These are phyloP conservation scores for Eudyptes chrysolophus DNA, from an alignment of 2,113 vertebrate species.

Conservation along the genomic window DNA sequence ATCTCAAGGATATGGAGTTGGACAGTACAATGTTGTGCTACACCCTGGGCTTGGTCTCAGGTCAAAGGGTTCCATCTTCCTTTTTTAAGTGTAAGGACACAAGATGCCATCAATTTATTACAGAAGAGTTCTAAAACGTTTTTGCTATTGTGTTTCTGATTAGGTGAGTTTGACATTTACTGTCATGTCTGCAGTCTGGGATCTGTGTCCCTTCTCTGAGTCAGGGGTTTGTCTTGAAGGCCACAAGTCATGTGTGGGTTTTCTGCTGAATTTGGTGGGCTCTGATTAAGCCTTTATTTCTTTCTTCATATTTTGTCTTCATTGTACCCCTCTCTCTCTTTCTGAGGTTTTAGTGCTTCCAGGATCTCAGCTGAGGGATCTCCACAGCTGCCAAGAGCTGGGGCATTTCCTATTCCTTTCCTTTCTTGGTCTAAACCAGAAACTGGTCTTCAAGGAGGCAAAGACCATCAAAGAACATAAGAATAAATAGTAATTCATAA, in stretches of 20 bases:
- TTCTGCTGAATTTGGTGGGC: not conserved
- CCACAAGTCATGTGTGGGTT: rapidly evolving
- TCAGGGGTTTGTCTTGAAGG: not conserved
- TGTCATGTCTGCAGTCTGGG: not conserved
- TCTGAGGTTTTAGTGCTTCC: slow-evolving; percentile 28
- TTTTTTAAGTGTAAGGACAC: not conserved
- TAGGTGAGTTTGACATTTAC: not conserved
- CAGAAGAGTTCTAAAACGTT: not conserved
- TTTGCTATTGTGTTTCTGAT: not conserved
- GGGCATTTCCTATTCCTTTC: slow-evolving; percentile 18
- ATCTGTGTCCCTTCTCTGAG: not conserved
- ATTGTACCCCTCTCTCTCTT: not conserved
- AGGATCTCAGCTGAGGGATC: slow-evolving; percentile 2
- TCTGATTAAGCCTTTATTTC: not conserved
- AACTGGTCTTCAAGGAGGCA: slow-evolving; percentile 13
- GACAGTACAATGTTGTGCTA: not conserved
- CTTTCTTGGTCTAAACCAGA: slow-evolving; percentile 38
- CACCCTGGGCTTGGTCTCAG: not conserved
- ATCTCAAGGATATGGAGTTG: not conserved
- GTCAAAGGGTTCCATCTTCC: not conserved
- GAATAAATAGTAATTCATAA: slow-evolving; percentile 37
- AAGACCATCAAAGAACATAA: slow-evolving; percentile 26
- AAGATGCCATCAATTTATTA: not conserved
- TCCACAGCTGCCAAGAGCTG: not conserved
- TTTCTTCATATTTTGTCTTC: not conserved